Base-by-base conservation (phyloP, 2,888 invertebrate species). In the Balanococcus diminutus region DNA sequence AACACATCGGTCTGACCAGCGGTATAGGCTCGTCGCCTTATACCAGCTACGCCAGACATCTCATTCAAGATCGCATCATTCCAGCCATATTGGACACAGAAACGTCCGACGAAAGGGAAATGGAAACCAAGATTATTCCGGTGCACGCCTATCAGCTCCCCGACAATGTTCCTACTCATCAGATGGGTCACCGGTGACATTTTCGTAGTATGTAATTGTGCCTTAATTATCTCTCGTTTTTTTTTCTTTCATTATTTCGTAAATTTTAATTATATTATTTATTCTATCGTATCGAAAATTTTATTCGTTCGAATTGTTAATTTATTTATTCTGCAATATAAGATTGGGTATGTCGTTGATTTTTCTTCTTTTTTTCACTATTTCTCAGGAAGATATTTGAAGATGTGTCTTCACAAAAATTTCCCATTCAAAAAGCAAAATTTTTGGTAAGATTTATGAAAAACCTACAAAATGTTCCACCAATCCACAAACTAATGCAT, bases 1-100 rank as follows among this genome's bases (percentile, higher is more conserved):
- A 81, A 31, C 87, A 87, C 39, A 36, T 84, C 16, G 84, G 84
- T 11, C 25, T 42, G n/a, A 39, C 84, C 5, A 84, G 86, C 8
- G 86, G 87, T 42, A 86, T 87, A 72, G 83, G 87, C 72, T 86
- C 87, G 6, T 86, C 87, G 16, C 87, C 87, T 19, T 87, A 87
- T 86, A 86, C 86, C 3, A 86, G 86, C 22, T 87, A 87, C 83
- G 87, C 87, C 0, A 85, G 87, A 14, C 87, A 87, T 32, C 72
- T 87, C 9, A 82, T 86, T 28, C 56, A 86, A 28, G 82, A 86
- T 61, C 79, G 81, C 1, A 42, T 72, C 6, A 75, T 84, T 28
- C 86, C 86, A 28, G 67, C 86, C 14, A 81, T 86, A 31, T 79
- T 86, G 25, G 86, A 86, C 14, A 19, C 86, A 8, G 81, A 81